Evolutionary conservation across 1,140 invertebrate genomes (phyloP).

Genomic region (Drosophila arizonae): DNA sequence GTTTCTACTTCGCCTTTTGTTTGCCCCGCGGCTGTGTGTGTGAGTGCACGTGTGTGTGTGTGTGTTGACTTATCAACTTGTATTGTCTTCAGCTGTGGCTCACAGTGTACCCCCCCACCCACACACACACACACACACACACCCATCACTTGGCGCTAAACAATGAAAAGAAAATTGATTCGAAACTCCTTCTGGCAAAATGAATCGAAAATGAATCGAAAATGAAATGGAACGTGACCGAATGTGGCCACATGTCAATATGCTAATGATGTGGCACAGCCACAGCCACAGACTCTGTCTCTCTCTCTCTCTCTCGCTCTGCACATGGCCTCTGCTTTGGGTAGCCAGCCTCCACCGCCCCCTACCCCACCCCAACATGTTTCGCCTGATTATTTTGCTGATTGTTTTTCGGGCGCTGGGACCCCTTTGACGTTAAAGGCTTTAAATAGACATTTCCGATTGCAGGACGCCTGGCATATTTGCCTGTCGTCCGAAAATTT

Average conservation of each 20-base stretch:
- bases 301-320: not conserved
- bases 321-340: too few species aligned
- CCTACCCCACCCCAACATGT: not conserved
- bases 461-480: slow-evolving; percentile 7
- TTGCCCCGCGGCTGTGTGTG: not conserved
- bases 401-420: slow-evolving; percentile 23
- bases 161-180: slow-evolving; percentile 68
- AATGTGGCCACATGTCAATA: slow-evolving; percentile 80
- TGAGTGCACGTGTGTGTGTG: not conserved
- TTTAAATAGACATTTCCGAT: slow-evolving; percentile 25
- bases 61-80: slow-evolving; percentile 37
- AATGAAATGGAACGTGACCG: slow-evolving; percentile 80
- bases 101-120: not conserved
- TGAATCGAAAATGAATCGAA: slow-evolving; percentile 61
- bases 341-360: too few species aligned
- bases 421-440: slow-evolving; percentile 11
- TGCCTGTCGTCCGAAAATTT: slow-evolving; percentile 6
- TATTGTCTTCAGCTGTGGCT: slow-evolving; percentile 21
- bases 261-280: slow-evolving; percentile 66
- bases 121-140: not conserved
- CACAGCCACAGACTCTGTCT: not conserved
- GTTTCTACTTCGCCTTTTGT: slow-evolving; percentile 20
- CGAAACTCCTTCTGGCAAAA: slow-evolving; percentile 53
- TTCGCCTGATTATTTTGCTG: slow-evolving; percentile 28
- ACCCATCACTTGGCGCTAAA: not conserved